Evolutionary conservation across 2,888 invertebrate genomes (phyloP), one percentile per base, ranked within the genome.

Genomic region (Sminthurides aquaticus): DNA sequence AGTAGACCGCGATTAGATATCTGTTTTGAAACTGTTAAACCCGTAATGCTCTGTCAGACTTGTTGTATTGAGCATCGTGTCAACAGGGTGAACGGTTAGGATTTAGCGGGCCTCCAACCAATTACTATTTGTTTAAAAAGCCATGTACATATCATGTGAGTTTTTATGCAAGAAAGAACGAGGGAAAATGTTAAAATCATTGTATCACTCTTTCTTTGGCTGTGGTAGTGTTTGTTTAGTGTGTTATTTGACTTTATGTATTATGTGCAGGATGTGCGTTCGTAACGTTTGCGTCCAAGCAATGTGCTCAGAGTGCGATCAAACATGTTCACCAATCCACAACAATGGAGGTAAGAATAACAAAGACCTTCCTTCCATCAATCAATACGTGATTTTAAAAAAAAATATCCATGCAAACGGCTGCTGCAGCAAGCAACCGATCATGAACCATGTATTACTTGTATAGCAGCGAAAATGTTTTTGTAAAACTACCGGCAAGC

Each of bases 251-350:
- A 55, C 72, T 63, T 25, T 25, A 24, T 57, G 29, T 28, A 64
- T 70, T 70, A 69, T 75, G 75, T 75, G 64, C 79, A 85, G 85
- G 98, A 78, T 99, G 99, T 84, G 98, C 98, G 75, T 99, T 99
- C 84, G 95, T 99, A 78, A 99, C 98, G 76, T 99, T 92, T 83
- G 88, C 93, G 78, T 91, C 92, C 77, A 94, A 97, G 82, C 94
- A 96, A 82, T 91, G 92, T 78, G 98, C 99, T 77, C 89, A 95
- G 78, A 91, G 90, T 80, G 97, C 98, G 78, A 99, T 99, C 80
- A 97, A 96, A 84, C 87, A 88, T 78, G 85, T 98, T 82, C 96
- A 99, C 82, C 98, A 99, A 82, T 96, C 96, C 79, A 92, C 93
- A 81, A 99, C 97, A 76, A 97, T 98, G 97, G 98, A 99, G 82